Evolutionary conservation across 2,888 invertebrate species (phyloP).

Genomic region (Hartigia nigra): DNA sequence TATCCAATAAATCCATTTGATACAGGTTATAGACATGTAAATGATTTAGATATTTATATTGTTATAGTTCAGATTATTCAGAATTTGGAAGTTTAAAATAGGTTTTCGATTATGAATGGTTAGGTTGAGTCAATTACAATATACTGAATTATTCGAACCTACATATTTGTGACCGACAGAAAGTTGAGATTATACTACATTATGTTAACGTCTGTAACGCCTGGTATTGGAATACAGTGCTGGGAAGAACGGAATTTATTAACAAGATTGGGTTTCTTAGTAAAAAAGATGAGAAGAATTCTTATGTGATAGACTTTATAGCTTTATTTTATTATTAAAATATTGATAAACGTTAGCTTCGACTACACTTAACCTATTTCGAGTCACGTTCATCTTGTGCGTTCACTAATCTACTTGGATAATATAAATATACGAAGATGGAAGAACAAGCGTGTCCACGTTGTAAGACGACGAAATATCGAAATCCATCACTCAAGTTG

Average conservation of each 20-base stretch:
- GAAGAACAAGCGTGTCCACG: slow-evolving; percentile 92
- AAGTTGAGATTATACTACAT: not conserved
- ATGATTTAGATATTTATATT: not conserved
- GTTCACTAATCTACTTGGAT: not conserved
- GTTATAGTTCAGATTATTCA: not conserved
- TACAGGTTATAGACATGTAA: not conserved
- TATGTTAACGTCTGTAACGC: not conserved
- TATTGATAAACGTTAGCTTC: not conserved
- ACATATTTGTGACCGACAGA: not conserved
- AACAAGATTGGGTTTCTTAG: not conserved
- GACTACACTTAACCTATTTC: not conserved
- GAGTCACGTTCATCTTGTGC: not conserved
- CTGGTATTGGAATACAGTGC: not conserved
- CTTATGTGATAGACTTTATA: not conserved
- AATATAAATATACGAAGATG: slow-evolving; percentile 65
- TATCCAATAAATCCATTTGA: not conserved
- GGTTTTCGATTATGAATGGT: not conserved
- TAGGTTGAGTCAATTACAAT: not conserved
- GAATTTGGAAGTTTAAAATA: not conserved
- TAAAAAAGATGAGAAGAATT: not conserved
- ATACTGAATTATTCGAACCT: not conserved
- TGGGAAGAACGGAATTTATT: not conserved
- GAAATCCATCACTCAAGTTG: slow-evolving; percentile 95
- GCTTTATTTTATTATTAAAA: not conserved
- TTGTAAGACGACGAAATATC: slow-evolving; percentile 96